Base-by-base conservation (phyloP, 2,797 vertebrate species). In the Microchirus variegatus region DNA sequence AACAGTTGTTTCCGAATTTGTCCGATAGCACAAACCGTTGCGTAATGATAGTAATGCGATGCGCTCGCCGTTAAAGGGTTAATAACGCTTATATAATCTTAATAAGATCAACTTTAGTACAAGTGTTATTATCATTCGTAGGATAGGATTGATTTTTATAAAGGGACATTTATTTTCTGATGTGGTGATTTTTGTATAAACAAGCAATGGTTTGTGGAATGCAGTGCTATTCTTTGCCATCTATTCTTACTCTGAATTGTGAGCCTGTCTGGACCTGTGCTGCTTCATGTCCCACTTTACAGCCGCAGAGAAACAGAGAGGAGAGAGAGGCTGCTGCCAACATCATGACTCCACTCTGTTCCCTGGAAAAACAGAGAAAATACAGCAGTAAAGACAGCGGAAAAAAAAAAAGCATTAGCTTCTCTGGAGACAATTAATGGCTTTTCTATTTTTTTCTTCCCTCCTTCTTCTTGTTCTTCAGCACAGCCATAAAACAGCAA, bases 391-490 rank as follows among this genome's bases (percentile, higher is more conserved):
- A 66, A 67, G 59, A 18, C 43, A 38, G 74, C 3, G 72, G 78
- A 83, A 85, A 85, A 78, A 67, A 77, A 83, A 85, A 85, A 78
- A 67, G 65, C 65, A 78, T 70, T 36, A 63, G 50, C 59, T 65
- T 59, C 70, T 84, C 66, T 79, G 73, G 75, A 89, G 73, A 77
- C 66, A 57, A 67, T 85, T 73, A 69, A 75, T 79, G 58, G 7
- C 18, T 60, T 72, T 59, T 73, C 22, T 57, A 3, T 77, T 83
- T 78, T 53, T 65, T 53, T 22, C 22, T 51, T 77, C 42, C 3
- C 22, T 50, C 80, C 75, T 53, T 67, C 44, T 18, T 36, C 55
- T 77, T 48, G 6, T 36, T 52, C 81, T 78, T 67, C 48, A 66
- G 57, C 53, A 12, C 16, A 35, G 46, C 44, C 73, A 71, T 67